Base-by-base conservation (phyloP, 2,888 invertebrate species). In the Mactromeris polynyma region DNA sequence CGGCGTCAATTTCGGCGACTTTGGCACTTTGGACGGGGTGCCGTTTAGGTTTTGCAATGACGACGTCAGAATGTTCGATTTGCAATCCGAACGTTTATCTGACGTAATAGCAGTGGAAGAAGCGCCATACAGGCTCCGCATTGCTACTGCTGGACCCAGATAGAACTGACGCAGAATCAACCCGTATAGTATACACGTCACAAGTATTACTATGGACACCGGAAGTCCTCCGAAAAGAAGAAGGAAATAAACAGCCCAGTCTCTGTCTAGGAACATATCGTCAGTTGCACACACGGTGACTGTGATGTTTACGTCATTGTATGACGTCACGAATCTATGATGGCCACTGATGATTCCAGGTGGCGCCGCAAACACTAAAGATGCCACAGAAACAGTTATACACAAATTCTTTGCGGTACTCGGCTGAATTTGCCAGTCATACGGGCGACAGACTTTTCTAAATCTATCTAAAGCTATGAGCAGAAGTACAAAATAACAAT, bases 331-430 rank as follows among this genome's bases (percentile, higher is more conserved):
- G 54, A 89, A 92, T 19, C 36, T 46, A 58, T 92, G 92, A 73
- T 90, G 81, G 4, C 92, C 92, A 51, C 92, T 92, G 31, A 92
- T 81, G 6, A 92, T 90, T n/a, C 92, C 92, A 38, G 92, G 92
- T n/a, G 92, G 90, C 31, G 90, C 83, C 19, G 92, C 92, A 36
- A 92, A 86, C 9, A 92, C 78, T 19, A 92, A 69, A n/a, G 92
- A 88, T 7, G 85, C 88, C 2, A 89, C n/a, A 4, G 89, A 88
- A 11, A 89, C 90, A 26, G 89, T 51, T 19, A 89, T 77, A 81
- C 92, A 90, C 40, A 92, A 69, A 19, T 90, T 90, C 31, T 89
- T 73, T 21, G 92, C 92, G 11, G 90, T 90, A 40, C 77, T 40
- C 4, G 92, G 81, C 40, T 92, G 89, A 46, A 92, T 92, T 51